phyloP scores from a whole-genome alignment of 2,113 vertebrate genomes.

The Leucoraja erinaceus region DNA sequence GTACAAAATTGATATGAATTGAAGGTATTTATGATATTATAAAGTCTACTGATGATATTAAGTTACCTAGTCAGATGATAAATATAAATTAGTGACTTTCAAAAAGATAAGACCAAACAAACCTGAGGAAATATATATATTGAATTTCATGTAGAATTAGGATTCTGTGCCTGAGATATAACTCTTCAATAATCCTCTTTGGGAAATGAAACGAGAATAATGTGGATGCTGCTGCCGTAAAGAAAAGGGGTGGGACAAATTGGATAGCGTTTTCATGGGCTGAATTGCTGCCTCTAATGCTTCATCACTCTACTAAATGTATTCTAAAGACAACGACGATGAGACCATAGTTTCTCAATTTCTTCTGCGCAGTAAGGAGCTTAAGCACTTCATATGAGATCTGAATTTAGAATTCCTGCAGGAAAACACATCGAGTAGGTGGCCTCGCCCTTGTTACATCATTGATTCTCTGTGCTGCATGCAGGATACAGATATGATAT shows the following conservation, averaged over 20 bases:
- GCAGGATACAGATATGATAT: background rate
- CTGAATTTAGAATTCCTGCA: background rate
- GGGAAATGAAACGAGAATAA: background rate
- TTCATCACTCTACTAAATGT: background rate
- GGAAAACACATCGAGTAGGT: background rate
- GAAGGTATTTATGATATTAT: background rate
- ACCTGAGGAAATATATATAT: background rate
- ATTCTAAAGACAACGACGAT: background rate
- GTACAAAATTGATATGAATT: background rate
- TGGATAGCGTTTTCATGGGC: background rate
- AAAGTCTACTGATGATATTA: background rate
- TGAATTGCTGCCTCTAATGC: background rate
- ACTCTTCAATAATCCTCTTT: background rate
- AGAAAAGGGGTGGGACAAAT: background rate
- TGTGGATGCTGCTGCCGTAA: too few relatives aligned
- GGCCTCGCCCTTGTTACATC: background rate
- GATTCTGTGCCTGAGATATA: background rate
- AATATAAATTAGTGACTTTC: background rate
- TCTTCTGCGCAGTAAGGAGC: background rate
- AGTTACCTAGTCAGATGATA: background rate
- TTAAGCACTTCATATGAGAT: background rate
- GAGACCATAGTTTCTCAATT: background rate
- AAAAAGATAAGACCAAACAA: conserved; percentile 3
- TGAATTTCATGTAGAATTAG: conserved; percentile 1
- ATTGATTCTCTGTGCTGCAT: background rate